These are phyloP conservation scores for Zeugodacus cucurbitae DNA, from an alignment of 1,140 invertebrate species.

Conservation along the genomic window DNA sequence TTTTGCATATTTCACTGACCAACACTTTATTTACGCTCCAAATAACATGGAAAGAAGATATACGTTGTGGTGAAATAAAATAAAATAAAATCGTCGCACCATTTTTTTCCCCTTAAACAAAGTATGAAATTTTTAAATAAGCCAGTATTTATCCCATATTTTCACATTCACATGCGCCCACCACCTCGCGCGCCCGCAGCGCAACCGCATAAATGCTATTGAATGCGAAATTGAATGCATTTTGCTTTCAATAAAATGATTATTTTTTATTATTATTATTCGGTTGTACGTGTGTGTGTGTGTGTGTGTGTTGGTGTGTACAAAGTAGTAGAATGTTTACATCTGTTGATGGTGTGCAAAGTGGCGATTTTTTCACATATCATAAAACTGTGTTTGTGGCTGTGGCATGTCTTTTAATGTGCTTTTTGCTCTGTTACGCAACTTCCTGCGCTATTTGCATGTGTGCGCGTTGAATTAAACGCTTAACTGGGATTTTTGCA, in stretches of 20 bases:
- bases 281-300: no score
- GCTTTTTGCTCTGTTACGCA: conserved; percentile 21
- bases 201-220: conserved; percentile 7
- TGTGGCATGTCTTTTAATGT: neutral
- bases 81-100: neutral
- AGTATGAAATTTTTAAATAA: neutral
- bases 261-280: neutral
- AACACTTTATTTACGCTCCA: conserved; percentile 30
- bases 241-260: conserved; percentile 22
- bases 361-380: neutral
- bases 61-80: neutral
- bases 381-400: neutral
- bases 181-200: neutral
- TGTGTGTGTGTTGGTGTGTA: no score
- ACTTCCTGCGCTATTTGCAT: conserved; percentile 7
- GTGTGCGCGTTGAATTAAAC: conserved; percentile 32
- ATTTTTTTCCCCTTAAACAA: neutral
- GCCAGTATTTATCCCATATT: conserved; percentile 2
- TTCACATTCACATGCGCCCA: neutral
- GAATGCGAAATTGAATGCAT: conserved; percentile 15
- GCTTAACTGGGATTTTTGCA: conserved; percentile 18
- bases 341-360: neutral
- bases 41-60: neutral
- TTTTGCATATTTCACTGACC: neutral
- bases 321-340: neutral